Evolutionary conservation across 2,888 invertebrate species (phyloP).

Genomic region (Creontiades dilutus): DNA sequence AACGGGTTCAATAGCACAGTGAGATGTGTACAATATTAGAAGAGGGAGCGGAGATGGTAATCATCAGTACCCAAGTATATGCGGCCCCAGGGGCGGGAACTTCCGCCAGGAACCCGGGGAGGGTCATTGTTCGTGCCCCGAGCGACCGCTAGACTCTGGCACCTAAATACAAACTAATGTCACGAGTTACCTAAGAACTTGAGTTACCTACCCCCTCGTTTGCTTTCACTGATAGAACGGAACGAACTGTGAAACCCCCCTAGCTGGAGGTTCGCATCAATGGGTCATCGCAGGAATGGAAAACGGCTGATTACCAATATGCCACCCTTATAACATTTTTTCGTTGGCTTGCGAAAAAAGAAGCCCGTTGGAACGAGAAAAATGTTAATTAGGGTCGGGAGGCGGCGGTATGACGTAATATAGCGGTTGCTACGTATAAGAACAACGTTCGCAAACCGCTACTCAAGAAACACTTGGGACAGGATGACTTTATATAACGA

Average conservation of each 20-base stretch:
- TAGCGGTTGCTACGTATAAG: slow-evolving; percentile 5
- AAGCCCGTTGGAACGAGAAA: not conserved
- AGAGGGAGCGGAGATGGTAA: slow-evolving; percentile 42
- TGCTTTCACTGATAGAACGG: slow-evolving; percentile 45
- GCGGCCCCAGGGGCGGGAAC: slow-evolving; percentile 44
- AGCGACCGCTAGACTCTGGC: slow-evolving; percentile 9
- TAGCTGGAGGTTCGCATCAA: slow-evolving; percentile 21
- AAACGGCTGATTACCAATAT: not conserved
- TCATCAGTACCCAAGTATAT: slow-evolving; percentile 38
- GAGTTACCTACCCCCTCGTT: slow-evolving; percentile 20
- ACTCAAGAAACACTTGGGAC: not conserved
- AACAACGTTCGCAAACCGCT: not conserved
- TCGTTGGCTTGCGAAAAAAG: slow-evolving; percentile 35
- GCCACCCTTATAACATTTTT: slow-evolving; percentile 8
- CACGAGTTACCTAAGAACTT: slow-evolving; percentile 27
- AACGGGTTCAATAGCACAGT: slow-evolving; percentile 10
- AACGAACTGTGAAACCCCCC: not conserved
- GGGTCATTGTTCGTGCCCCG: slow-evolving; percentile 44
- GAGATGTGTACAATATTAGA: slow-evolving; percentile 32
- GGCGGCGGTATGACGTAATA: not conserved
- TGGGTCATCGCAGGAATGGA: not conserved
- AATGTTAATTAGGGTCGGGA: slow-evolving; percentile 27
- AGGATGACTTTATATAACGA: not conserved
- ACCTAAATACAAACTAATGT: slow-evolving; percentile 35
- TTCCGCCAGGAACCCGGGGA: slow-evolving; percentile 30